These are phyloP conservation scores for Pseudonaja textilis DNA, from an alignment of 2,113 vertebrate species.

Conservation along the genomic window DNA sequence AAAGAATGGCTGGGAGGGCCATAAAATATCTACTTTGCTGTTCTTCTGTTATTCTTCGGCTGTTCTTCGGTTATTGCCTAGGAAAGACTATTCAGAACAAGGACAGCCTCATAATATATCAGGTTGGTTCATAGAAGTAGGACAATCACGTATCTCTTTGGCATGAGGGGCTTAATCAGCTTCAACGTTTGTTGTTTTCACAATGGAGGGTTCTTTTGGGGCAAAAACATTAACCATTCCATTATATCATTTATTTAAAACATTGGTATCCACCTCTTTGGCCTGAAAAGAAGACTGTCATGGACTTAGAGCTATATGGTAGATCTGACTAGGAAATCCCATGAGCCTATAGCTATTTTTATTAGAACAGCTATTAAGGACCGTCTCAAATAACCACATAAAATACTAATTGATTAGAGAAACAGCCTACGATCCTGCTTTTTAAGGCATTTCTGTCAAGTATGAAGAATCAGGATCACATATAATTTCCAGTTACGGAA, in stretches of 20 bases:
- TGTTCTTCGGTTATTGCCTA: background rate
- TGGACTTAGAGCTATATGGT: background rate
- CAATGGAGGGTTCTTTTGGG: background rate
- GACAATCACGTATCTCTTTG: background rate
- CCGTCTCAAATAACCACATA: background rate
- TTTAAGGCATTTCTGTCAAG: background rate
- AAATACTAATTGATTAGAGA: background rate
- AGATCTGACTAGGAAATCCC: background rate
- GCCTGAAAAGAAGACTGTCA: background rate
- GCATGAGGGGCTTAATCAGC: background rate
- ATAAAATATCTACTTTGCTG: background rate
- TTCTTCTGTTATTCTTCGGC: background rate
- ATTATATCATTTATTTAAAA: background rate
- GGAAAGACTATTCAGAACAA: background rate
- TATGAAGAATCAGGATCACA: background rate
- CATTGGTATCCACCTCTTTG: background rate
- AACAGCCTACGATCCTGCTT: background rate
- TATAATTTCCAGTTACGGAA: background rate
- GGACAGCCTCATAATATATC: background rate
- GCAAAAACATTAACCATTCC: background rate
- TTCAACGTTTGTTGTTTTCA: background rate
- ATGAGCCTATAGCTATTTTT: background rate
- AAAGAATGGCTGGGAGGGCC: background rate
- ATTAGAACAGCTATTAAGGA: background rate
- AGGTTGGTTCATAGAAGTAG: background rate